Evolutionary conservation across 2,888 invertebrate species (phyloP).

Genomic region (Plebejus melissa): DNA sequence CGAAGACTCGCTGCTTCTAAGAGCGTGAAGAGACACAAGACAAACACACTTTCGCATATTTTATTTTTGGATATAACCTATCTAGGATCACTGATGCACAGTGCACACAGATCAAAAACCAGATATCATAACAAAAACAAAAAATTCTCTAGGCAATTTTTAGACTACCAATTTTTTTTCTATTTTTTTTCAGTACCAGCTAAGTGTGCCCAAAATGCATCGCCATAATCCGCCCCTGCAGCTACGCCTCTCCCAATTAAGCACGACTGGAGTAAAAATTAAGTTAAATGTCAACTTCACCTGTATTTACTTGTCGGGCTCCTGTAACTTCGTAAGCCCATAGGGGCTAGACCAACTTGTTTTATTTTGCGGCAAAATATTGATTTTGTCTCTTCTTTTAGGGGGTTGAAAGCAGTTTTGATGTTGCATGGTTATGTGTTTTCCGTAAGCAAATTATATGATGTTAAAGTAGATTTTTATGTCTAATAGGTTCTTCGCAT

Average conservation of each 20-base stretch:
- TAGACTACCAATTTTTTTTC: too few relatives aligned
- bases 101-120: too few relatives aligned
- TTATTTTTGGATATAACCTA: too few relatives aligned
- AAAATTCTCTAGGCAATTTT: too few relatives aligned
- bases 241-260: slow-evolving; percentile 65
- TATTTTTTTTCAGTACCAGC: too few relatives aligned
- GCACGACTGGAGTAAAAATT: slow-evolving; percentile 74
- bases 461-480: neutral
- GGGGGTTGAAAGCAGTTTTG: neutral
- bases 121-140: too few relatives aligned
- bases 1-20: too few relatives aligned
- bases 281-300: slow-evolving; percentile 75
- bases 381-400: neutral
- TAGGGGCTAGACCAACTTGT: slow-evolving; percentile 44
- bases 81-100: too few relatives aligned
- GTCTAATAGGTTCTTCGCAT: too few relatives aligned
- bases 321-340: slow-evolving; percentile 64
- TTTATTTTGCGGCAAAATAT: slow-evolving; percentile 35
- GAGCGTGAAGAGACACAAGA: too few relatives aligned
- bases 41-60: too few relatives aligned
- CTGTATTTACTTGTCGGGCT: slow-evolving; percentile 69
- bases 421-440: neutral
- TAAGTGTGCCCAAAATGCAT: neutral
- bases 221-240: neutral
- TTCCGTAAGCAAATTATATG: neutral